These are phyloP conservation scores for Mormyrus lacerda DNA, from an alignment of 2,113 vertebrate genomes.

Conservation along the genomic window DNA sequence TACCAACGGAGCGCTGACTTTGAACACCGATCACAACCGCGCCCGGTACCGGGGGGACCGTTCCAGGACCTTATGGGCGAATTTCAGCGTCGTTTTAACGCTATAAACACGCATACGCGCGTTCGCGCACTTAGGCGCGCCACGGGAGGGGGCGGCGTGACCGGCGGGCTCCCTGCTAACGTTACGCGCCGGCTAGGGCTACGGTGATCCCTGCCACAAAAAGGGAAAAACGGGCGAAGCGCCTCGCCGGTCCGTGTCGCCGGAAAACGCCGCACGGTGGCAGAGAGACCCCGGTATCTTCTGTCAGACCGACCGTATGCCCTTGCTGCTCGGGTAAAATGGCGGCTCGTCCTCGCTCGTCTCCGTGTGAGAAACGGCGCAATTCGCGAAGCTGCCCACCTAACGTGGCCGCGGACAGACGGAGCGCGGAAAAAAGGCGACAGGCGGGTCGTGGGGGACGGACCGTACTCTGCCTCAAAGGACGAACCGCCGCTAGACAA, in stretches of 20 bases:
- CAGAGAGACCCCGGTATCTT: background rate
- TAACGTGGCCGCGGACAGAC: background rate
- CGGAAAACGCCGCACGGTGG: background rate
- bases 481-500: background rate
- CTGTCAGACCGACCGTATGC: constrained; percentile 21
- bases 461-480: background rate
- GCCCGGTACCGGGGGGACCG: background rate
- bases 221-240: background rate
- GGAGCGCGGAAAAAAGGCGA: background rate
- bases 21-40: background rate
- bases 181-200: background rate
- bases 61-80: background rate
- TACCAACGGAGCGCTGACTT: constrained; percentile 14
- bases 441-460: background rate
- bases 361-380: constrained; percentile 54
- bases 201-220: background rate
- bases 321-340: constrained; percentile 65
- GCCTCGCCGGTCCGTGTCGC: background rate
- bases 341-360: constrained; percentile 64
- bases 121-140: constrained; percentile 54
- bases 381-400: constrained; percentile 30
- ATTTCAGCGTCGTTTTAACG: constrained; percentile 22
- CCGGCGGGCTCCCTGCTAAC: background rate
- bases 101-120: constrained; percentile 37
- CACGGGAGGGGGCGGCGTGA: constrained; percentile 48